Percentiles rank a stretch among this genome's conserved stretches.
Evolutionary conservation across 2,113 vertebrate species (phyloP).

Genomic region (Ptychochromis oligacanthus): DNA sequence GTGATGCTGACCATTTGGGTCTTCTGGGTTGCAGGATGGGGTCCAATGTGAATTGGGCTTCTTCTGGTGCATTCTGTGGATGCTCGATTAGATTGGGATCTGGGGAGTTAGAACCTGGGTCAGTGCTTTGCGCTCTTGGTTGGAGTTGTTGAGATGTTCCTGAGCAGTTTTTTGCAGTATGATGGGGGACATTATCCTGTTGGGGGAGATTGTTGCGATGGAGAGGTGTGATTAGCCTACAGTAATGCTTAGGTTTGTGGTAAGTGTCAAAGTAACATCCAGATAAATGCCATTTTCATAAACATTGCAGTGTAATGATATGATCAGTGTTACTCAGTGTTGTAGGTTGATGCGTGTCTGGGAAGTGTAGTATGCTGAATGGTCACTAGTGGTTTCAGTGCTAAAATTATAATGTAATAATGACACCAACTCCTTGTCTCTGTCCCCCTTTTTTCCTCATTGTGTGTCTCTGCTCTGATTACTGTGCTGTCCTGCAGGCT

Average conservation of each 20-base stretch:
- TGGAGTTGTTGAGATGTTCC: neutral
- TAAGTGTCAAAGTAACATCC: neutral
- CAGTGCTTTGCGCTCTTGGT: neutral
- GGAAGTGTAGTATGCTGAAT: neutral
- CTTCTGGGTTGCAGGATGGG: neutral
- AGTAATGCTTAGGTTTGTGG: neutral
- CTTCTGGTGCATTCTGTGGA: neutral
- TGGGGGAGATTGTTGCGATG: neutral
- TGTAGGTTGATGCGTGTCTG: neutral
- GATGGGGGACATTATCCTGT: too few species aligned
- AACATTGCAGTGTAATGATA: neutral
- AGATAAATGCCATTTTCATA: neutral
- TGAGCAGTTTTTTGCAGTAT: neutral
- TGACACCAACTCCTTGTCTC: conserved; percentile 1
- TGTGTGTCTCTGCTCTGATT: conserved; percentile 13
- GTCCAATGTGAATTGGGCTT: neutral
- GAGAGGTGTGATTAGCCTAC: neutral
- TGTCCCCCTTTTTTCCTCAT: neutral
- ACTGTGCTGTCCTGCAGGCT: neutral
- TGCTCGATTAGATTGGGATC: neutral
- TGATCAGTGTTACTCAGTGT: neutral
- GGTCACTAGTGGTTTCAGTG: neutral
- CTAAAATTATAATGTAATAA: conserved; percentile 12
- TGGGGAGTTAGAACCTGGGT: neutral
- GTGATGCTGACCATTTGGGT: neutral